These are phyloP conservation scores for Psilopogon haemacephalus DNA, from an alignment of 2,113 vertebrate species.

Conservation along the genomic window DNA sequence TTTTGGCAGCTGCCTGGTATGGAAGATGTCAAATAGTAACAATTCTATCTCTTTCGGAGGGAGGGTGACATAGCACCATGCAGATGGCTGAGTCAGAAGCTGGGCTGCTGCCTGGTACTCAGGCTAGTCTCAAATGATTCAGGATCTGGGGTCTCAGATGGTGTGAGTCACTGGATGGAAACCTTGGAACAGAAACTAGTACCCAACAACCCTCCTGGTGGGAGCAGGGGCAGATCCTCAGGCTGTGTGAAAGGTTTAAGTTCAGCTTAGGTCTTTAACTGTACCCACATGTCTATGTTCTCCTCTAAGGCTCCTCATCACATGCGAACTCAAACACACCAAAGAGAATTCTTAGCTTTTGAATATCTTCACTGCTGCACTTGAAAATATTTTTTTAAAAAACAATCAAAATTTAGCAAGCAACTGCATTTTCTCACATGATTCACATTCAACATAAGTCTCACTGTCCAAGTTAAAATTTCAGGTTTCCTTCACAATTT, in stretches of 20 bases:
- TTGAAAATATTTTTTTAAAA: neutral
- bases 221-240: neutral
- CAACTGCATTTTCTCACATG: neutral
- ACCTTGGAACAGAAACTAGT: neutral
- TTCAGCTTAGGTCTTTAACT: neutral
- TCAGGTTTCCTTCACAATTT: neutral
- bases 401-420: neutral
- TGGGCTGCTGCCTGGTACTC: neutral
- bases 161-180: neutral
- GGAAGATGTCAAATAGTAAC: neutral
- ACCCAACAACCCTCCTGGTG: rapidly evolving
- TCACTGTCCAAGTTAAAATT: neutral
- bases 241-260: neutral
- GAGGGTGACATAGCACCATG: neutral
- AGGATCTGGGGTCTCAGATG: neutral
- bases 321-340: neutral
- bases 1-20: neutral
- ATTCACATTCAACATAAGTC: neutral
- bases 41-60: neutral
- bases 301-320: neutral
- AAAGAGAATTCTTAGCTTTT: neutral
- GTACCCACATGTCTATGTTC: neutral
- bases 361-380: neutral
- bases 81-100: neutral
- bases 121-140: neutral